Evolutionary conservation across 1,140 invertebrate genomes (phyloP).

Genomic region (Tribolium madens): DNA sequence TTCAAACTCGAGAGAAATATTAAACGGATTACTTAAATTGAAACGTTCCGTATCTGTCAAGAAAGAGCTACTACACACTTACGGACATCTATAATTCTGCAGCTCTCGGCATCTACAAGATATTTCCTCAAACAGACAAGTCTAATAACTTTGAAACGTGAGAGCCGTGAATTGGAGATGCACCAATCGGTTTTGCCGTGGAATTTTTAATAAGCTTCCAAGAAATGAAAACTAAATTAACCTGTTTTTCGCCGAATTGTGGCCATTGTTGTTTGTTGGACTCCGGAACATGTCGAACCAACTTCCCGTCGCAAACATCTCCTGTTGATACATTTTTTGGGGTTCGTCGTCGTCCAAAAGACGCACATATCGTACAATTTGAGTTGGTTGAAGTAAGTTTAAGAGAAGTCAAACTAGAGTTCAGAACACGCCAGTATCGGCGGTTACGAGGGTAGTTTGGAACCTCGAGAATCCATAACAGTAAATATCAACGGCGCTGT

Average conservation of each 20-base stretch:
- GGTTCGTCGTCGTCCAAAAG: constrained; percentile 3
- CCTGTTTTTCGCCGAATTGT: neutral
- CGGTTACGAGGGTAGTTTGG: constrained; percentile 53
- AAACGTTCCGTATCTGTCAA: constrained; percentile 30
- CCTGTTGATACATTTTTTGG: constrained; percentile 1
- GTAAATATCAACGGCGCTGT: constrained; percentile 56
- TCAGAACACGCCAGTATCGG: constrained; percentile 50
- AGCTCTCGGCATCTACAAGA: constrained; percentile 12
- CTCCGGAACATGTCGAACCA: constrained; percentile 18
- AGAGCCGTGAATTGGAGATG: neutral
- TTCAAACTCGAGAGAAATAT: constrained; percentile 22
- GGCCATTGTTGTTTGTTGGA: neutral
- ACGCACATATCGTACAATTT: constrained; percentile 2
- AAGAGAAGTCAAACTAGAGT: constrained; percentile 40
- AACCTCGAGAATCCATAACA: constrained; percentile 57
- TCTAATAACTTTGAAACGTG: constrained; percentile 27
- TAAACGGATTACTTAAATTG: constrained; percentile 36
- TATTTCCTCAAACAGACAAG: constrained; percentile 34
- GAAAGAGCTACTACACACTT: constrained; percentile 14
- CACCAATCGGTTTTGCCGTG: neutral
- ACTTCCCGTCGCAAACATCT: constrained; percentile 19
- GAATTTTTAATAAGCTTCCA: neutral
- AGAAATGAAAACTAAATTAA: no score
- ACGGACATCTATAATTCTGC: constrained; percentile 25
- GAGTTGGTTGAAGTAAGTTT: neutral